Conservation (phyloP, 2,113 vertebrate genomes). For the Phyllostomus hastatus region DNA sequence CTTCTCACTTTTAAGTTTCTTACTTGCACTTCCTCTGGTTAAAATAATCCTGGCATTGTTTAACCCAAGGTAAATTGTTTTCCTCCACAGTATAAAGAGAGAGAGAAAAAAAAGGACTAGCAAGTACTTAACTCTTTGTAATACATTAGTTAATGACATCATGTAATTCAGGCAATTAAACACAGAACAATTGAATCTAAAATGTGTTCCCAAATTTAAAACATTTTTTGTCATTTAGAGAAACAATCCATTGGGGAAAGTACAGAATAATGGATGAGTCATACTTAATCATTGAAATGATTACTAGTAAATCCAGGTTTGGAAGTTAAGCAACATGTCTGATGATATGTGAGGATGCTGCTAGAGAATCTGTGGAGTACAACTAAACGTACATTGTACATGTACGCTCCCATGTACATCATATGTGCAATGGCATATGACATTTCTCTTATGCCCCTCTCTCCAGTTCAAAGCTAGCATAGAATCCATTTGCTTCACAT, state of each 20-base stretch:
- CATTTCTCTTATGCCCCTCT: not conserved
- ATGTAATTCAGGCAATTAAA: conserved; percentile 62
- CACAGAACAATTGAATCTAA: conserved; percentile 35
- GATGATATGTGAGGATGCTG: not conserved
- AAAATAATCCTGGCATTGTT: not conserved
- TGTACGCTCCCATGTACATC: too few relatives aligned
- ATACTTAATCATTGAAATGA: conserved; percentile 1
- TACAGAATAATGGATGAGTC: conserved; percentile 21
- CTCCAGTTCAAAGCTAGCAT: not conserved
- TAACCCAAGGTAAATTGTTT: not conserved
- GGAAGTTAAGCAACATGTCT: not conserved
- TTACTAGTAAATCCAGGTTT: conserved; percentile 27
- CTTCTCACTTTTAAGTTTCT: not conserved
- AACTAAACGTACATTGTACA: not conserved
- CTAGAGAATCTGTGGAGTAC: not conserved
- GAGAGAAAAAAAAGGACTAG: not conserved
- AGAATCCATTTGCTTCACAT: not conserved
- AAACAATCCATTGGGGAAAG: conserved; percentile 31
- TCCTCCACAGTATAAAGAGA: conserved; percentile 30
- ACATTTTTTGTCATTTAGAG: conserved; percentile 68
- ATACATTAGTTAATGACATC: conserved; percentile 53
- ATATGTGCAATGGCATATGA: not conserved
- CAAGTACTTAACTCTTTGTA: conserved; percentile 55
- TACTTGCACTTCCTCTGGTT: not conserved
- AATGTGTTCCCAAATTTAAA: conserved; percentile 59